Base-by-base conservation (phyloP, 2,888 invertebrate genomes). In the Tipula lateralis region DNA sequence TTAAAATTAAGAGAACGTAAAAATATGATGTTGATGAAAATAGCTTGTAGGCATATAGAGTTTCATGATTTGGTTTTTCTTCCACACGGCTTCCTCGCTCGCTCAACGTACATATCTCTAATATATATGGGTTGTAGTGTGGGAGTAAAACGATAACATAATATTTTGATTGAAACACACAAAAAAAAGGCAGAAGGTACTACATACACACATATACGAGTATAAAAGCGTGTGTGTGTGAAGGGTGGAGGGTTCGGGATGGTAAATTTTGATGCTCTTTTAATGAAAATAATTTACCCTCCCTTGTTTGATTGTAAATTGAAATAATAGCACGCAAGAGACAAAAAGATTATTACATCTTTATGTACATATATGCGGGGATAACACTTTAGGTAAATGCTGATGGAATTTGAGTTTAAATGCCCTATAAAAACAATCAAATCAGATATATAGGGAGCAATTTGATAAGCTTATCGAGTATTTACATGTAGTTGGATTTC, bases 1-100 rank as follows among this genome's bases (percentile, higher is more conserved):
- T 82, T 82, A 83, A 83, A 83, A 83, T 34, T 83, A 83, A 83
- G 34, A 83, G 34, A 83, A 83, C 19, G 83, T 34, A 83, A 83
- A 83, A 83, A 82, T 82, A 29, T 82, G 32, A 82, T 82, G 82
- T 34, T 83, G 83, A 83, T 83, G 83, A 83, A 83, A 83, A 83
- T 34, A 34, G 83, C 83, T 83, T 34, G 12, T 24, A 19, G 83
- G 32, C 83, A 83, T 34, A 83, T 24, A 83, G 34, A 82, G 66
- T 82, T 82, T 82, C 82, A 32, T 82, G 82, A 82, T 30, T 29
- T 32, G 82, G 32, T 30, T 82, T 32, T 24, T 66, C 66, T 66
- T 66, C 66, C 66, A 66, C 66, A 66, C 66, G 66, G 66, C 24
- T 66, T 66, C 66, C 12, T 66, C 24, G 66, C 66, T 39, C 24